Base-by-base conservation (phyloP, 2,113 vertebrate genomes). In the Cyanoliseus patagonus region DNA sequence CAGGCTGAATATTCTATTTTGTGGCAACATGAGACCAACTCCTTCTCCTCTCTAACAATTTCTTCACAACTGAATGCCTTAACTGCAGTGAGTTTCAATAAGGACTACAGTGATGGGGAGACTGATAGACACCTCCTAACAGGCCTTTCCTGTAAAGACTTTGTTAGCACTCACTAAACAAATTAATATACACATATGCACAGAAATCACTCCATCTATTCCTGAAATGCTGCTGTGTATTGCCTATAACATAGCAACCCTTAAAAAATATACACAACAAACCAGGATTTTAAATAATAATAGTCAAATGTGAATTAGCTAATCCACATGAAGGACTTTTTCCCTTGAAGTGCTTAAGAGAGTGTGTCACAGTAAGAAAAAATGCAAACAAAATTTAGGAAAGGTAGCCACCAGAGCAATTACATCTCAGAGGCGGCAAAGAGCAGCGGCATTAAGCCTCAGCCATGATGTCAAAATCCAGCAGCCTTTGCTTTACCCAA, bases 1-100 rank as follows among this genome's bases (percentile, higher is more conserved):
- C 88, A 89, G 95, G 66, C 51, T 84, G 84, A 87, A 86, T 70
- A 83, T 39, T 72, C 94, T 93, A 91, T 91, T 95, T 89, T 75
- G 75, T 77, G 78, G 94, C 67, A 88, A 83, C 6, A 10, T 11
- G 31, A 74, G 61, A 66, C 51, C 67, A 88, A 10, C 14, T 80
- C 28, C 46, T 66, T 4, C 8, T 66, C 69, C 24, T 73, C 28
- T 41, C 52, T 55, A 68, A 63, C 15, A 72, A 49, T 62, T 86
- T 89, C 61, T 88, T 61, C 16, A 63, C 61, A 96, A 68, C 10
- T 16, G 7, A 89, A 75, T 42, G 41, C 9, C 25, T 73, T 53
- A 67, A 64, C 42, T 62, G 59, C 59, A 77, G 37, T 18, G 39
- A 24, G 18, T 27, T 47, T 79, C 52, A 23, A n/a, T 39, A 41